A percentile compares a stretch with the other conserved stretches of the same genome.
phyloP scores from a whole-genome alignment of 2,113 vertebrate genomes.

The Sterrhoptilus dennistouni region DNA sequence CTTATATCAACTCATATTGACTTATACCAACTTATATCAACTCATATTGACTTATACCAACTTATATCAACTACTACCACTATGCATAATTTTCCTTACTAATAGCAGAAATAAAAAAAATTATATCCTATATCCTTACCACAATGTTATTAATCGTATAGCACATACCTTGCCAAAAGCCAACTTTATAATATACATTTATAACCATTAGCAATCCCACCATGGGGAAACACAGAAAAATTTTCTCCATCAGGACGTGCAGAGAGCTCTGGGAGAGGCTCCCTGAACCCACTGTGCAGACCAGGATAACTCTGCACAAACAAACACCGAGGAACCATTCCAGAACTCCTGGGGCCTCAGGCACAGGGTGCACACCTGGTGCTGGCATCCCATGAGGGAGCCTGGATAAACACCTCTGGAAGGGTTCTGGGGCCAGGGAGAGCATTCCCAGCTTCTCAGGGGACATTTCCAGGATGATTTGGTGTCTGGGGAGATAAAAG shows the following conservation, averaged over 20 bases:
- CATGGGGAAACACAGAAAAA: not conserved
- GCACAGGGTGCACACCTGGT: slow-evolving; percentile 33
- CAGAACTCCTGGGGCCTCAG: slow-evolving; percentile 28
- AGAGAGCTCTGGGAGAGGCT: not conserved
- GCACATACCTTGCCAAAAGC: no score
- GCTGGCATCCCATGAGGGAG: not conserved
- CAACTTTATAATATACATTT: no score
- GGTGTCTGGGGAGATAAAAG: not conserved
- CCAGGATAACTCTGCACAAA: not conserved
- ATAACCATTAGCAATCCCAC: not conserved
- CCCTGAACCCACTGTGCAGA: not conserved
- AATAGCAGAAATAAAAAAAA: no score
- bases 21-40: no score
- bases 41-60: no score
- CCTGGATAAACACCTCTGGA: slow-evolving; percentile 25
- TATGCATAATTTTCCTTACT: no score
- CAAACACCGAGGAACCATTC: slow-evolving; percentile 18
- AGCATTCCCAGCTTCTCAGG: not conserved
- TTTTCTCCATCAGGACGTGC: not conserved
- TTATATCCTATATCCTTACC: no score
- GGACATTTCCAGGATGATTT: not conserved
- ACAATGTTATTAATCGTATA: no score
- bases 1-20: no score
- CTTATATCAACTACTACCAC: no score
- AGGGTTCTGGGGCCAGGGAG: not conserved